Conservation (phyloP, 2,113 vertebrate genomes). For the Pteronura brasiliensis region DNA sequence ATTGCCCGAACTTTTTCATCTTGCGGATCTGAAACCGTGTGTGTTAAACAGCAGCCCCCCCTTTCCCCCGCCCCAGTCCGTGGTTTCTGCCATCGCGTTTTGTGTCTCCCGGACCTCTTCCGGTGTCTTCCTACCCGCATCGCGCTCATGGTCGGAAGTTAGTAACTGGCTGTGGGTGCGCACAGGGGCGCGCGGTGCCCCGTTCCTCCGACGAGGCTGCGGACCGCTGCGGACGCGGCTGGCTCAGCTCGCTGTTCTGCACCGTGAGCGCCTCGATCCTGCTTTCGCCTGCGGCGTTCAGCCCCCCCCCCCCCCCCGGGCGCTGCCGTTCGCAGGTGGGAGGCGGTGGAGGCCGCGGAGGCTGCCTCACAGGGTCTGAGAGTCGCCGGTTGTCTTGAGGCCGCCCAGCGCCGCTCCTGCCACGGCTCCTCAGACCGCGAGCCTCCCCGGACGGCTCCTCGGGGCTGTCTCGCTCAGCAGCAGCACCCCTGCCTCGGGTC, state of each 20-base stretch:
- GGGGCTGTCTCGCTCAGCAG: not conserved
- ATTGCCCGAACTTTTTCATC: not conserved
- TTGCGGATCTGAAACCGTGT: not conserved
- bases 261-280: not conserved
- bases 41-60: not conserved
- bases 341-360: too few species aligned
- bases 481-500: rapidly evolving
- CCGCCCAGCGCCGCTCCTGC: not conserved
- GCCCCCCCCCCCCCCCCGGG: not conserved
- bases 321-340: not conserved
- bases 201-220: not conserved
- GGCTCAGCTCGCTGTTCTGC: not conserved
- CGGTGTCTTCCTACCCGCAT: not conserved
- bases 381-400: not conserved
- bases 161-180: not conserved
- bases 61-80: too few species aligned
- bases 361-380: not conserved
- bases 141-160: not conserved
- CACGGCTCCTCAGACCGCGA: not conserved
- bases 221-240: not conserved
- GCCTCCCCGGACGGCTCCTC: too few species aligned
- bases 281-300: not conserved
- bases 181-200: not conserved
- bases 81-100: not conserved
- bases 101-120: not conserved